Evolutionary conservation across 1,140 invertebrate genomes (phyloP), one percentile per base, ranked within the genome.

Genomic region (Riptortus pedestris): DNA sequence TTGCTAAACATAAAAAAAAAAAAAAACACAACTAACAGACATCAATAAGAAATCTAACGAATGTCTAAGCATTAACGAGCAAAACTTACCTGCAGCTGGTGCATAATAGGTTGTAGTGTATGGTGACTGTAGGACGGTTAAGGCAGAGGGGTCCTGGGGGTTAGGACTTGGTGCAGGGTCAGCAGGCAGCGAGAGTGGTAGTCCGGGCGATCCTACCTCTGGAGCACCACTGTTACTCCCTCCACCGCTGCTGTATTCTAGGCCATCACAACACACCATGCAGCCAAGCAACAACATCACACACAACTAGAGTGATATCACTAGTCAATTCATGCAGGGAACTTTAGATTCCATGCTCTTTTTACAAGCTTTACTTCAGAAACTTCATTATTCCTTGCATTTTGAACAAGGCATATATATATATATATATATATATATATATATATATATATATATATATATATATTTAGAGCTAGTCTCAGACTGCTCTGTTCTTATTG

Each of bases 101-200:
- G 78, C 70, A 66, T 75, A 72, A 14, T 72, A 69, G 26, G 72
- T 66, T 59, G 73, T 75, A 65, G 72, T 73, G 68, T 66, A 67
- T 65, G 80, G 79, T 55, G 81, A 80, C 71, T 82, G 79, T 38
- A 78, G 71, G 7, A 78, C 71, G 14, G 76, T 77, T 47, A 77
- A 69, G 43, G 27, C 65, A 1, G 62, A 79, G 75, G 69, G 73
- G 78, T 76, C 76, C 79, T 70, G 75, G 78, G 67, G 80, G 79
- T 60, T 64, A 0, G 67, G 67, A 65, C 71, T 72, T 38, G 75
- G 73, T 29, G 73, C 72, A 67, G 81, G 75, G 75, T 82, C 78
- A 70, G 80, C 72, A 67, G 79, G 78, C 72, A 83, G 71, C 71
- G 81, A 75, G 71, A 82, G 68, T 67, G 78, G 75, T 65, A 79